A percentile compares a stretch with the other conserved stretches of the same genome.
phyloP scores from a whole-genome alignment of 2,797 vertebrate genomes.

The Gymnoscopelus microlampas region DNA sequence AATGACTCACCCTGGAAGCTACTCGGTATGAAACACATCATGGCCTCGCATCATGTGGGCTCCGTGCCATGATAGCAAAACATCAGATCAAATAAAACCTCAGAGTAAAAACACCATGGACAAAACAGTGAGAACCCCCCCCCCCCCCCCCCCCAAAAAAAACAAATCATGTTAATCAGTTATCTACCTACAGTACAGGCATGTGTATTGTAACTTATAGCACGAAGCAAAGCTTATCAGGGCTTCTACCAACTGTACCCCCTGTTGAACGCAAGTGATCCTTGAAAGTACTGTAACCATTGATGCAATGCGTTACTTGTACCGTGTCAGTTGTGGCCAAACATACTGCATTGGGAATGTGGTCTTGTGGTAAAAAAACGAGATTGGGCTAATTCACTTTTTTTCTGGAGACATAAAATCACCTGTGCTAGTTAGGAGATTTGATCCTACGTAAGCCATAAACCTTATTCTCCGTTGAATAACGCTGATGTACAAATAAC shows the following conservation, averaged over 20 bases:
- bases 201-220: neutral
- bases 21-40: constrained; percentile 50
- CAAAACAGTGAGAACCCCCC: too few relatives aligned
- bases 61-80: constrained; percentile 35
- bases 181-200: constrained; percentile 22
- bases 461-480: too few relatives aligned
- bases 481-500: too few relatives aligned
- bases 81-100: constrained; percentile 6
- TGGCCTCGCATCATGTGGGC: constrained; percentile 11
- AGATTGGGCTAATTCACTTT: too few relatives aligned
- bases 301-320: neutral
- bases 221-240: neutral
- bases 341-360: neutral
- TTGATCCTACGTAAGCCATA: too few relatives aligned
- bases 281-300: neutral
- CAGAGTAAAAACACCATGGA: too few relatives aligned
- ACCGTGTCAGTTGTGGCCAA: neutral
- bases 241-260: neutral
- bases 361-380: too few relatives aligned
- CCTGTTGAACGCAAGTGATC: constrained; percentile 4
- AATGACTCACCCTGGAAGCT: constrained; percentile 70
- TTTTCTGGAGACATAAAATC: too few relatives aligned
- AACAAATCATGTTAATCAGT: neutral
- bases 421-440: too few relatives aligned
- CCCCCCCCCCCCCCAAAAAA: too few relatives aligned